These are phyloP conservation scores for Pseudorectes ferrugineus DNA, from an alignment of 2,113 vertebrate species.

Conservation along the genomic window DNA sequence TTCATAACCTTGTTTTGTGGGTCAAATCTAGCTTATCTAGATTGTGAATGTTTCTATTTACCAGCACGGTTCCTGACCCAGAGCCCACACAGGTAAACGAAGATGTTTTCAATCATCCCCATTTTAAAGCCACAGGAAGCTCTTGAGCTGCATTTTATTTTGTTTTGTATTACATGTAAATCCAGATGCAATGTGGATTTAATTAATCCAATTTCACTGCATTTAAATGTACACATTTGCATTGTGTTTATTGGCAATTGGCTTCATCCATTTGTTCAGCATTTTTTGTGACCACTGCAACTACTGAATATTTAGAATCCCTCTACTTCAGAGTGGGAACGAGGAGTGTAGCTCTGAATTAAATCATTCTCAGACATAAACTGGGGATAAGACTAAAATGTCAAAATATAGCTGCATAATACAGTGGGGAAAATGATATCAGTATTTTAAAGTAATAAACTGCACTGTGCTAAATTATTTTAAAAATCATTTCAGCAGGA, in stretches of 20 bases:
- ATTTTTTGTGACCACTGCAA: conserved; percentile 29
- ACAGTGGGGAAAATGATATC: background rate
- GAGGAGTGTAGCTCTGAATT: conserved; percentile 17
- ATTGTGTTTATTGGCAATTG: conserved; percentile 47
- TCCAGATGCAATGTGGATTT: conserved; percentile 48
- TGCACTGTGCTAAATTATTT: background rate
- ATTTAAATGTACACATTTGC: conserved; percentile 59
- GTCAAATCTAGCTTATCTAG: background rate
- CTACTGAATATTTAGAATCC: conserved; percentile 14
- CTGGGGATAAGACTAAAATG: conserved; percentile 23
- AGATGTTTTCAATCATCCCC: background rate
- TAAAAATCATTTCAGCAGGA: background rate
- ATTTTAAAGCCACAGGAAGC: background rate
- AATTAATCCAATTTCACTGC: conserved; percentile 57
- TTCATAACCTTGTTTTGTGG: conserved; percentile 21
- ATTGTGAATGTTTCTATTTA: background rate
- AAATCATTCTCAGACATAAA: conserved; percentile 14
- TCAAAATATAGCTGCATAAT: conserved; percentile 48
- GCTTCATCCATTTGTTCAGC: conserved; percentile 45
- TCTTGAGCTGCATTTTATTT: background rate
- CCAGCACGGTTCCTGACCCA: background rate
- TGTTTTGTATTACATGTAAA: conserved; percentile 10
- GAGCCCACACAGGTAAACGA: background rate
- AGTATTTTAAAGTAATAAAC: conserved; percentile 14
- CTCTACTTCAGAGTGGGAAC: background rate